Conservation (phyloP, 1,140 invertebrate species). For the Leptoteleia sp. region DNA sequence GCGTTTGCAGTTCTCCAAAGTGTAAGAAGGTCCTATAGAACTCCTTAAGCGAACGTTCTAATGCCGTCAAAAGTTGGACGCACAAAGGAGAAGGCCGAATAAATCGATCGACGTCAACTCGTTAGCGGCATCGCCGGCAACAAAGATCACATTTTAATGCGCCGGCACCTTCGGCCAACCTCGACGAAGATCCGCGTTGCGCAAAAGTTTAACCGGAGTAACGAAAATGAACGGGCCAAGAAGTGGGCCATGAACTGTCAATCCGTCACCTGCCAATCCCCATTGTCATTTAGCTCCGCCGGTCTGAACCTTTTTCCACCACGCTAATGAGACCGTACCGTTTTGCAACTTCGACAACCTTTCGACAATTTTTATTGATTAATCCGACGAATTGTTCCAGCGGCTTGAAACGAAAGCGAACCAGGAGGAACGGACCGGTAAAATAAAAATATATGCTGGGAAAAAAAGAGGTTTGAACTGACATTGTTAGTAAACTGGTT, state of each 20-base stretch:
- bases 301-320: constrained; percentile 15
- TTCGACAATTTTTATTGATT: constrained; percentile 21
- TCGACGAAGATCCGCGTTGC: constrained; percentile 53
- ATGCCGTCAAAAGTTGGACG: neutral
- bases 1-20: no score
- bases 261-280: constrained; percentile 31
- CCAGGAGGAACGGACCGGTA: no score
- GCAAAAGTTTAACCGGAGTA: constrained; percentile 57
- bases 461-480: no score
- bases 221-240: constrained; percentile 19
- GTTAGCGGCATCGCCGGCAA: neutral
- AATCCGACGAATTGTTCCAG: constrained; percentile 1
- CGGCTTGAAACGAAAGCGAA: neutral
- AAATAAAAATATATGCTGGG: no score
- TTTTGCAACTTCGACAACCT: constrained; percentile 20
- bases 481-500: no score
- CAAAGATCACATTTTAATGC: constrained; percentile 1
- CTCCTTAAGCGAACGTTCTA: no score
- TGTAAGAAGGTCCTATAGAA: no score
- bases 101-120: constrained; percentile 1
- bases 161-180: neutral
- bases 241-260: constrained; percentile 37
- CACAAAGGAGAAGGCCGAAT: neutral
- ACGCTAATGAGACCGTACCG: constrained; percentile 11
- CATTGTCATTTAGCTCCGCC: constrained; percentile 36